Evolutionary conservation across 2,888 invertebrate species (phyloP).

Genomic region (Philonicus albiceps): DNA sequence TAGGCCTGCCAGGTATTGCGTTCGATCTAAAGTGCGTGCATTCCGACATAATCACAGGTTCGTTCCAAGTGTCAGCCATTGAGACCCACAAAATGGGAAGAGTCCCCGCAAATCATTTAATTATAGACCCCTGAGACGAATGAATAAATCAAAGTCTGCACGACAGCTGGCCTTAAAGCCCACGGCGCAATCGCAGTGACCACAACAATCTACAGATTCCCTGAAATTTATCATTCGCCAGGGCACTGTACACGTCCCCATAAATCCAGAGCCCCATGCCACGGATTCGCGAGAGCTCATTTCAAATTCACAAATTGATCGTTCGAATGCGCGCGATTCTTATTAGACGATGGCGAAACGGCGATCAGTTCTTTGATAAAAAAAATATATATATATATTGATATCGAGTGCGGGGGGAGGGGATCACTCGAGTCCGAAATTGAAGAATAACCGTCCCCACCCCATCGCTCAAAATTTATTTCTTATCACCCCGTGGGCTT

Average conservation of each 20-base stretch:
- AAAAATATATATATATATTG: too few species aligned
- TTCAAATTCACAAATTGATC: conserved; percentile 13
- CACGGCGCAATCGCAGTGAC: background rate
- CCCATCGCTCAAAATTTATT: conserved; percentile 30
- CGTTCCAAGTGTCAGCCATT: conserved; percentile 14
- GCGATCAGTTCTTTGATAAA: background rate
- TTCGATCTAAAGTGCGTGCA: background rate
- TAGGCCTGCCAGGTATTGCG: background rate
- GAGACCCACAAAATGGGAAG: background rate
- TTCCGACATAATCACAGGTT: background rate
- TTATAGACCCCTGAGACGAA: conserved; percentile 1
- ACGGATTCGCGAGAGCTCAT: background rate
- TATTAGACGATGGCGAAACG: background rate
- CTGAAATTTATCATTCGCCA: background rate
- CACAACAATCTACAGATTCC: background rate
- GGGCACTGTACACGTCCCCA: background rate
- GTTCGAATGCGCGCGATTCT: background rate
- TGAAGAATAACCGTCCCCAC: conserved; percentile 27
- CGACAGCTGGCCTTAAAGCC: conserved; percentile 6
- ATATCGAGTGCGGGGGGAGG: background rate
- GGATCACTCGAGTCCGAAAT: background rate
- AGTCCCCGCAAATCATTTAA: conserved; percentile 27
- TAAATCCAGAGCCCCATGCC: background rate
- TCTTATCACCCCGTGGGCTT: conserved; percentile 18
- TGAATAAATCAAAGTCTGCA: conserved; percentile 20